Evolutionary conservation across 2,113 vertebrate species (phyloP), one percentile per base, ranked within the genome.

Genomic region (Diphyllodes magnificus): DNA sequence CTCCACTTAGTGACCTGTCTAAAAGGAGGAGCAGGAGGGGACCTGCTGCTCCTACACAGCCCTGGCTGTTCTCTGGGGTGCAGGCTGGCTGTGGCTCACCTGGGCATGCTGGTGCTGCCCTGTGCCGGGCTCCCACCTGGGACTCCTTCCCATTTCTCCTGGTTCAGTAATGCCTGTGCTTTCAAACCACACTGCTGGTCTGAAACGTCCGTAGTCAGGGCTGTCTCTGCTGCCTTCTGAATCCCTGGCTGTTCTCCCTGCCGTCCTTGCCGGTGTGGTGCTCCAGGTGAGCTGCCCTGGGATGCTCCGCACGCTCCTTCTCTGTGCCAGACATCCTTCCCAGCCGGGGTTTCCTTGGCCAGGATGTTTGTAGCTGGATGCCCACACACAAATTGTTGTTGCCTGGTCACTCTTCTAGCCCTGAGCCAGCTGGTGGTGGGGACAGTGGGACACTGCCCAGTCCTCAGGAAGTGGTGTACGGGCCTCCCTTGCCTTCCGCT

Each of bases 271-370:
- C 28, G 2, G 19, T 0, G 14, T 15, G 53, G 13, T 3, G 7
- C 30, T 42, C 4, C 3, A 9, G 47, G 25, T 8, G 82, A 25
- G 44, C 16, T 18, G 6, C 8, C 11, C 16, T 2, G 65, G 53
- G 80, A 7, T 20, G n/a, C 56, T 3, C 40, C 11, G 3, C 0
- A 0, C 5, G 15, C 24, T 24, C 24, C 3, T 13, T 40, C 21
- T 35, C 33, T 3, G 57, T 6, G 73, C n/a, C 0, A 0, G 6
- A 0, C 6, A 0, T 10, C 11, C 2, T 19, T 42, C 50, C 28
- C 27, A 12, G 37, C 20, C 0, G 0, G 9, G 3, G 2, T 15
- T 28, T 42, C 51, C 23, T 19, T 47, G 15, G 12, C 44, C 64
- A 9, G 25, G 16, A 3, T 1, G 2, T 40, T 40, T 28, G 40